A percentile compares a stretch with the other conserved stretches of the same genome.
Evolutionary conservation across 2,888 invertebrate species (phyloP).

Genomic region (Drosophila prolongata): DNA sequence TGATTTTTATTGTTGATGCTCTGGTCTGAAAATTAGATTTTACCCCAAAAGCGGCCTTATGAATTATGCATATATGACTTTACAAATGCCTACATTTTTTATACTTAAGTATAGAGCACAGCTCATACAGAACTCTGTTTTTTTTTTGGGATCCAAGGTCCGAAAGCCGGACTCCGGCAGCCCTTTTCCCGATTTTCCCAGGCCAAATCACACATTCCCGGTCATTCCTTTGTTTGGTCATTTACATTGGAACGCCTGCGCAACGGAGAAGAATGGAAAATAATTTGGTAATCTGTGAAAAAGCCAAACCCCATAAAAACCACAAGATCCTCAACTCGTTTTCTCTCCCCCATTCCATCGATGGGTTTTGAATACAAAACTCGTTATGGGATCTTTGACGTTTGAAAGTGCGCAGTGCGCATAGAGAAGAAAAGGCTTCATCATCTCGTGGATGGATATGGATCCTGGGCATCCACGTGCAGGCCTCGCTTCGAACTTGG

Average conservation of each 20-base stretch:
- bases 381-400: conserved; percentile 66
- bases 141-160: conserved; percentile 1
- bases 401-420: conserved; percentile 68
- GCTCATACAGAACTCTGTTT: conserved; percentile 1
- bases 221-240: conserved; percentile 54
- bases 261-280: conserved; percentile 55
- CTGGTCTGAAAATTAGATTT: not conserved
- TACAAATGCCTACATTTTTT: not conserved
- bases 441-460: conserved; percentile 47
- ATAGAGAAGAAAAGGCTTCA: conserved; percentile 61
- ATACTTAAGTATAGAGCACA: not conserved
- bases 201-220: conserved; percentile 54
- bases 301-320: conserved; percentile 78
- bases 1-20: not conserved
- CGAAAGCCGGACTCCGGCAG: conserved; percentile 8
- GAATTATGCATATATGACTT: not conserved
- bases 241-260: conserved; percentile 36
- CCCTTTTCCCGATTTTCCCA: conserved; percentile 54
- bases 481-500: conserved; percentile 62
- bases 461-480: conserved; percentile 63
- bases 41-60: not conserved
- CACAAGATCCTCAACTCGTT: conserved; percentile 73
- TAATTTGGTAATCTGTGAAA: conserved; percentile 77
- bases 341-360: conserved; percentile 22
- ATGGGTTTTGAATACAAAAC: conserved; percentile 58